Conservation (phyloP, 2,888 invertebrate genomes). For the Baccha elongata region DNA sequence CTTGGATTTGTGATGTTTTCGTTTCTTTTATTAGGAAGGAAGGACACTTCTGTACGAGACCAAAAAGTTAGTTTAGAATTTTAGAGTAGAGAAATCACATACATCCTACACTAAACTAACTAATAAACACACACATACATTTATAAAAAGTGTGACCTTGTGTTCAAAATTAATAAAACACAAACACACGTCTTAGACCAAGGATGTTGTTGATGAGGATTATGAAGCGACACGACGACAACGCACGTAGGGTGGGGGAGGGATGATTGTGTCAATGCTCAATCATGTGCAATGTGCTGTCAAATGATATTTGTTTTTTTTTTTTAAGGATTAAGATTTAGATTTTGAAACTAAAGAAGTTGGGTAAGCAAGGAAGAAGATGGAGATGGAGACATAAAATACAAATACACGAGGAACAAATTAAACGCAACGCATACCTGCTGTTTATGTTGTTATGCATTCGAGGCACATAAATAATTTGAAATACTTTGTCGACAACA, state of each 20-base stretch:
- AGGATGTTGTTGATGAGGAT: conserved; percentile 6
- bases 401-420: neutral
- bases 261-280: conserved; percentile 41
- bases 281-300: conserved; percentile 60
- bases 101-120: too few species aligned
- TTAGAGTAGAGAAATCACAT: conserved; percentile 33
- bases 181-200: conserved; percentile 28
- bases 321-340: conserved; percentile 23
- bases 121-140: neutral
- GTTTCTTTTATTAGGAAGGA: conserved; percentile 12
- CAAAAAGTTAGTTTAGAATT: conserved; percentile 34
- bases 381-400: neutral
- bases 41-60: conserved; percentile 18
- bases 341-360: neutral
- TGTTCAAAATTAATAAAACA: conserved; percentile 43
- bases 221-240: neutral
- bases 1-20: conserved; percentile 46
- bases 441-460: conserved; percentile 52
- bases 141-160: conserved; percentile 45
- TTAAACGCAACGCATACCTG: conserved; percentile 1
- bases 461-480: conserved; percentile 66
- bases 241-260: neutral
- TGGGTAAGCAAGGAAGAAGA: too few species aligned
- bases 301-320: conserved; percentile 59
- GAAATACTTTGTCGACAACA: conserved; percentile 56